Evolutionary conservation across 2,113 vertebrate genomes (phyloP), one percentile per base, ranked within the genome.

Genomic region (Dicaeum eximium): DNA sequence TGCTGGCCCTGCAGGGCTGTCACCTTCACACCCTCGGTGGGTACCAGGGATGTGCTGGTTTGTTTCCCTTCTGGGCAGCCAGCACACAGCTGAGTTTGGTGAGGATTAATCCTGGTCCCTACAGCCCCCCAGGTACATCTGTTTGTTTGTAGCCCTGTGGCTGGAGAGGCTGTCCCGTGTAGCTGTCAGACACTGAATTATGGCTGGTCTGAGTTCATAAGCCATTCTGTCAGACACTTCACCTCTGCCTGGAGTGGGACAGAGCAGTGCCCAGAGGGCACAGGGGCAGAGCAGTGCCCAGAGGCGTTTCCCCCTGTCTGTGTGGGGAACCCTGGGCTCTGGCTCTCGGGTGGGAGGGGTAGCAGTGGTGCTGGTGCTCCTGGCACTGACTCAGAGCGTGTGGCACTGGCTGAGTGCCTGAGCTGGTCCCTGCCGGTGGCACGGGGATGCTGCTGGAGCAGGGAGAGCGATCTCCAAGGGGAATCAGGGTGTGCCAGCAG

Each of bases 181-280:
- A 19, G 14, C 50, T 35, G 13, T 42, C 1, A 1, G 11, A 38
- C 1, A 2, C 12, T 13, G 21, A 9, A 18, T 47, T 73, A 71
- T 50, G 58, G 35, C 33, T 28, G 20, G 3, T n/a, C 3, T 0
- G 1, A 30, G n/a, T 65, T 47, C 2, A 3, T 9, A 10, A 90
- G 16, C 27, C 6, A 2, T 1, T 2, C n/a, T 20, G 1, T n/a
- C 27, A 30, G 45, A 14, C n/a, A 2, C 15, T 24, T 44, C 10
- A 4, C 15, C 10, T 5, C 42, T n/a, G 1, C 33, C 67, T 71
- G 35, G 28, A 53, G 24, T 8, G 33, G 7, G 12, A 14, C 13
- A 62, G 7, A 51, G 5, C 4, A 17, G 53, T 7, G 15, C 6
- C 38, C 33, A 17, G 69, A 31, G 47, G 35, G n/a, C n/a, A n/a